Evolutionary conservation across 2,113 vertebrate genomes (phyloP), one percentile per base, ranked within the genome.

Genomic region (Todiramphus saurophagus): DNA sequence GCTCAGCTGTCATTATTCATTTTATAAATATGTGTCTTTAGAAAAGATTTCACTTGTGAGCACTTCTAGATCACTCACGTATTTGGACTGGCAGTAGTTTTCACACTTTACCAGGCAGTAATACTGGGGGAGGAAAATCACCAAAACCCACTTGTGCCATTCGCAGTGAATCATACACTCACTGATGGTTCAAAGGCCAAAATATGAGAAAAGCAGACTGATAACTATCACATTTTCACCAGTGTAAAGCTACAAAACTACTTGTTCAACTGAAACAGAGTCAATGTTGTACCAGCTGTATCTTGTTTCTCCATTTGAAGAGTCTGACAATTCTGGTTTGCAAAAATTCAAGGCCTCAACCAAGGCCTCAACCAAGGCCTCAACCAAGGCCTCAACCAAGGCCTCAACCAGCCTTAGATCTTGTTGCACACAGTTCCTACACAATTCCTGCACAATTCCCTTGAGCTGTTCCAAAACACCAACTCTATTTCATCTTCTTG

Each of bases 251-350:
- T 83, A 77, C 19, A 51, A 23, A 96, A 79, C 30, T n/a, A 37
- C 21, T 66, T 77, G 64, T 13, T 25, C 59, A 73, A 4, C 70
- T n/a, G 39, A 56, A 84, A 51, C 9, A 79, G 39, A 63, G 77
- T 48, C 59, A 21, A 10, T 12, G 39, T 19, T 82, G 33, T n/a
- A 58, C 62, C 88, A 86, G 48, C 53, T 92, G 33, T 27, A 73
- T 35, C 75, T 90, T 55, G 46, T 62, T 93, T 96, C 91, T 91
- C 90, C 55, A 59, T 86, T 60, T 74, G 58, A 91, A 66, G 24
- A 79, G 14, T 53, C 75, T 39, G 46, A 92, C 5, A 2, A 27
- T 41, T 50, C 63, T 53, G 31, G 41, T 68, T 90, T 94, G 77
- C 41, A 90, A 83, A 93, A 87, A 53, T 69, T 84, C 53, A 48